These are phyloP conservation scores for Passer montanus DNA, from an alignment of 2,113 vertebrate genomes.

Conservation along the genomic window DNA sequence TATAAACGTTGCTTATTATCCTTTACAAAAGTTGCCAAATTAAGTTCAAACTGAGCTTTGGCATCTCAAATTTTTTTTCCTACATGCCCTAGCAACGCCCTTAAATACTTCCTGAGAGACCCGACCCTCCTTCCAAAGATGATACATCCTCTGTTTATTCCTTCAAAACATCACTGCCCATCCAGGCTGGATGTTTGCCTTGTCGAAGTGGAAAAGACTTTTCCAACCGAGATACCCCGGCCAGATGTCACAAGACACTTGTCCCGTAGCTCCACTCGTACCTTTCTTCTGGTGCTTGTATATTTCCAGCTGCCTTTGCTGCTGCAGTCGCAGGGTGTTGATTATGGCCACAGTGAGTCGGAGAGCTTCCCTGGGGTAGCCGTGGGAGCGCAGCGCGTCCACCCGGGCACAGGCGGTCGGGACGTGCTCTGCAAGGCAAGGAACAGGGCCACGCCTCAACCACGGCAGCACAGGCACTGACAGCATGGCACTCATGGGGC, in stretches of 20 bases:
- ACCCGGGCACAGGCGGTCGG: slow-evolving; percentile 96
- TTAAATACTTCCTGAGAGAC: background rate
- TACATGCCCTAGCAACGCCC: background rate
- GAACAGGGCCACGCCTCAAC: background rate
- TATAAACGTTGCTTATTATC: background rate
- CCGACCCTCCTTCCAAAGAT: background rate
- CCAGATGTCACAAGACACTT: background rate
- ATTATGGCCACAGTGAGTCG: slow-evolving; percentile 96
- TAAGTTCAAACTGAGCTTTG: background rate
- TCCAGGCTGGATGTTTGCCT: background rate
- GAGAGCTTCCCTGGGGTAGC: slow-evolving; percentile 95
- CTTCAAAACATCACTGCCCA: background rate
- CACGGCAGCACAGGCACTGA: background rate
- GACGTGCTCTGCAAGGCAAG: slow-evolving; percentile 86
- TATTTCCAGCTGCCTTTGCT: slow-evolving; percentile 95
- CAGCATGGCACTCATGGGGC: fast-evolving
- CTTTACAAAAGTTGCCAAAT: background rate
- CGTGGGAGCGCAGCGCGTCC: slow-evolving; percentile 94
- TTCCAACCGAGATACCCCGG: background rate
- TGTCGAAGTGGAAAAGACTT: background rate
- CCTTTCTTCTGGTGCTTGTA: slow-evolving; percentile 99
- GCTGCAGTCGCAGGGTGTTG: slow-evolving; percentile 94
- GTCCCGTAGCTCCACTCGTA: slow-evolving; percentile 34
- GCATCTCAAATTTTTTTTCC: background rate
- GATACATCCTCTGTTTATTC: background rate